A percentile compares a stretch with the other conserved stretches of the same genome.
phyloP scores from a whole-genome alignment of 2,113 vertebrate genomes.

The Panthera tigris region DNA sequence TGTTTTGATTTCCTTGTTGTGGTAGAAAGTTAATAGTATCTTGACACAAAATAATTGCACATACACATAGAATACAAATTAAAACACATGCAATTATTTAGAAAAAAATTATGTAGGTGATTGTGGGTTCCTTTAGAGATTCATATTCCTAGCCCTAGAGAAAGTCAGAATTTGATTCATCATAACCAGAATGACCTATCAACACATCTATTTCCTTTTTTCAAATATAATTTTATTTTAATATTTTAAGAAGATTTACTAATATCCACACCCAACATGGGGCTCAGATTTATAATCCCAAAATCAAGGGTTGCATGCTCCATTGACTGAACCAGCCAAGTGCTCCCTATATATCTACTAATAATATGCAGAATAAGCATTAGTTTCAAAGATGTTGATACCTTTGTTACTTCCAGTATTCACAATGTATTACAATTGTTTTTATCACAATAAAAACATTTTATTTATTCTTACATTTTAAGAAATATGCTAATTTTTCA shows the following conservation, averaged over 20 bases:
- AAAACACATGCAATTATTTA: not conserved
- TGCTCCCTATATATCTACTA: not conserved
- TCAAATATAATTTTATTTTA: not conserved
- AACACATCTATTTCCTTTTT: not conserved
- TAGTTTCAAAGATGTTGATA: not conserved
- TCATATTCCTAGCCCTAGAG: not conserved
- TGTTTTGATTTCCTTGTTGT: slow-evolving; percentile 4
- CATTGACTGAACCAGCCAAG: not conserved
- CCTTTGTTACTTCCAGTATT: not conserved
- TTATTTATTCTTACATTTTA: not conserved
- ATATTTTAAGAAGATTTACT: not conserved
- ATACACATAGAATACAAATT: not conserved
- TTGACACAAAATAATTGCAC: slow-evolving; percentile 36
- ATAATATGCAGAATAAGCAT: not conserved
- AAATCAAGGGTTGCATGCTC: not conserved
- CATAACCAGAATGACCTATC: not conserved
- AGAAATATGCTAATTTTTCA: not conserved
- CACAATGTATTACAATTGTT: not conserved
- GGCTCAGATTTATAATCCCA: not conserved
- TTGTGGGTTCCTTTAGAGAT: not conserved
- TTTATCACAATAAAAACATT: not conserved
- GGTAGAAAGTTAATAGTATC: slow-evolving; percentile 8
- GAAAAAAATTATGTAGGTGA: not conserved
- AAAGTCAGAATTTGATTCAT: slow-evolving; percentile 39
- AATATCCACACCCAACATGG: not conserved